Percentiles rank a stretch among this genome's conserved stretches.
phyloP scores from a whole-genome alignment of 2,888 invertebrate genomes.

The Megastigmus dorsalis region DNA sequence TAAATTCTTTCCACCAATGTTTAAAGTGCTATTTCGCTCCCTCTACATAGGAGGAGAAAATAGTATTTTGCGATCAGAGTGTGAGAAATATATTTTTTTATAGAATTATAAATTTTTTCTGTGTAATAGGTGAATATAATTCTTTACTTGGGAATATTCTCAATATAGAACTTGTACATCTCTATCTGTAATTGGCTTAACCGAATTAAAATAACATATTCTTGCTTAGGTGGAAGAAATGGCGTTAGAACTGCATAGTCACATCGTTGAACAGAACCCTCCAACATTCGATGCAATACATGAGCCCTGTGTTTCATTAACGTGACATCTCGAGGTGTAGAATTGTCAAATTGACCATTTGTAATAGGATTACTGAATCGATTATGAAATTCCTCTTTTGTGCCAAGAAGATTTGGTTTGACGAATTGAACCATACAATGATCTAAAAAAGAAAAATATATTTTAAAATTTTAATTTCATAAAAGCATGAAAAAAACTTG shows the following conservation, averaged over 20 bases:
- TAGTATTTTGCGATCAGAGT: too few species aligned
- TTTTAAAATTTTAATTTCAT: background rate
- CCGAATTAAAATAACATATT: conserved; percentile 92
- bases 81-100: background rate
- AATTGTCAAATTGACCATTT: conserved; percentile 95
- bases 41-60: too few species aligned
- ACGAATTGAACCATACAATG: conserved; percentile 98
- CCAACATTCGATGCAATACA: conserved; percentile 91
- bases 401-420: conserved; percentile 92
- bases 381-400: conserved; percentile 92
- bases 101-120: background rate
- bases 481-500: too few species aligned
- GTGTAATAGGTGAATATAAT: background rate
- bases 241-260: conserved; percentile 93
- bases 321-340: conserved; percentile 88
- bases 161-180: conserved; percentile 85
- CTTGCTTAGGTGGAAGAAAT: conserved; percentile 93
- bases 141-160: conserved; percentile 75
- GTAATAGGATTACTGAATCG: conserved; percentile 96
- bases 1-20: too few species aligned
- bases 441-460: conserved; percentile 77
- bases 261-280: conserved; percentile 90
- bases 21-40: too few species aligned
- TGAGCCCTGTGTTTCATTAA: conserved; percentile 93
- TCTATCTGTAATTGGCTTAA: conserved; percentile 86